A percentile compares a stretch with the other conserved stretches of the same genome.
phyloP scores from a whole-genome alignment of 92 coral and sea anemone species.

The Epizoanthus stellaris region DNA sequence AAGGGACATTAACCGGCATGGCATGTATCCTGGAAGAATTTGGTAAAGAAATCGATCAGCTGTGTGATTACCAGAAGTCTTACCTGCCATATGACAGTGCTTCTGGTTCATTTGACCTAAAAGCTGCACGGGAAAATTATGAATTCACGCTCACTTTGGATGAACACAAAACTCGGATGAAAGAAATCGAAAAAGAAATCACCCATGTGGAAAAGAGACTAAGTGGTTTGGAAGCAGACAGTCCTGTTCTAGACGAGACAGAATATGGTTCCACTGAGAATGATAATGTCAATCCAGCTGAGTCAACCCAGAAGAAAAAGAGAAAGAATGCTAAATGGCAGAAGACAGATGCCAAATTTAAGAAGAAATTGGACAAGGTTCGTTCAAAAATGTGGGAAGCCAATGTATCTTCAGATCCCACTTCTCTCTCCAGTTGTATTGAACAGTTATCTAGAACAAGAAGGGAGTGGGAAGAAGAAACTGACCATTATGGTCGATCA shows the following conservation, averaged over 20 bases:
- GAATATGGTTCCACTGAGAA: not conserved
- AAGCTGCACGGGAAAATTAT: slow-evolving; percentile 19
- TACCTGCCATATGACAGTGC: slow-evolving; percentile 38
- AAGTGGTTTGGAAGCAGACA: no score
- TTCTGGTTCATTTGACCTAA: slow-evolving; percentile 17
- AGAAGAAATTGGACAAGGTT: slow-evolving; percentile 9
- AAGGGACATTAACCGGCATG: slow-evolving; percentile 34
- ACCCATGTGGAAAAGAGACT: not conserved
- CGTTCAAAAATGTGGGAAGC: slow-evolving; percentile 22
- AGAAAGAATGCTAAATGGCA: not conserved
- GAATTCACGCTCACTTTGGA: slow-evolving; percentile 16
- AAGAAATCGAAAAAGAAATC: not conserved
- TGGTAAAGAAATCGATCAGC: slow-evolving; percentile 23
- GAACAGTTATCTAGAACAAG: slow-evolving; percentile 8
- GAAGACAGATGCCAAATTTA: slow-evolving; percentile 32
- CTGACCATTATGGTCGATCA: not conserved
- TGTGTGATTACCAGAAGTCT: not conserved
- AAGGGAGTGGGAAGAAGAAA: not conserved
- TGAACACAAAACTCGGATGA: not conserved
- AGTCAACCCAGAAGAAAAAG: not conserved
- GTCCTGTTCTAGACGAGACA: no score
- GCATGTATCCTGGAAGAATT: slow-evolving; percentile 32
- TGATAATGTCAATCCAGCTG: slow-evolving; percentile 40
- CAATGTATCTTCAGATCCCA: slow-evolving; percentile 28
- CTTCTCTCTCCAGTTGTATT: slow-evolving; percentile 39